Evolutionary conservation across 1,140 invertebrate genomes (phyloP), one percentile per base, ranked within the genome.

Genomic region (Zophobas morio): DNA sequence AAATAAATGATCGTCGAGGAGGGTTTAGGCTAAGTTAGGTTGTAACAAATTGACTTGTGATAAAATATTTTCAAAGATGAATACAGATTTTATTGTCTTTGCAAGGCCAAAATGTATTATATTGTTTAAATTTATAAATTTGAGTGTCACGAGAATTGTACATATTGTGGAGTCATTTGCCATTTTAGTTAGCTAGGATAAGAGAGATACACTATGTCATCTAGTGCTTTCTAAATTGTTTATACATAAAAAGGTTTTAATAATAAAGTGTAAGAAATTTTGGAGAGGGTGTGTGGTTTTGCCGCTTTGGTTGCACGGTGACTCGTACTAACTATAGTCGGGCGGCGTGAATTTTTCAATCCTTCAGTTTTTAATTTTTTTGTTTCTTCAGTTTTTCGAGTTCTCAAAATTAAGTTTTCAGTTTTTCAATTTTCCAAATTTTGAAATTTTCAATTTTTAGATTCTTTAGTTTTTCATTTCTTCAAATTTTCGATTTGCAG

Each of bases 1-100:
- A 74, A 85, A 84, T 37, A 86, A 86, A 82, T 86, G 81, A 86
- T 60, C 34, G 6, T 74, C 20, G 6, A 42, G 42, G 39, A 20
- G 56, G 33, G 1, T 39, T 36, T 60, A 4, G 3, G 3, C 8
- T 51, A 51, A 20, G 49, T 51, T 51, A 51, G 20, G 4, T 66
- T 42, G 36, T 66, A 66, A 74, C 39, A 74, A 57, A 74, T 74
- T 74, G 53, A 74, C 70, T 66, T 66, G 60, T 66, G 60, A 66
- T 66, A 66, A 66, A 66, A 60, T 60, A 60, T 60, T 60, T 60
- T 60, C 35, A 60, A 60, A 33, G 6, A 57, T 20, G 33, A 60
- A 66, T 42, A 1, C 60, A 66, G 37, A 66, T 42, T 66, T 66
- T 66, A 66, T 66, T 42, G 60, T 66, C 60, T 20, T 42, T 20